A percentile compares a stretch with the other conserved stretches of the same genome.
phyloP scores from a whole-genome alignment of 2,888 invertebrate species.

The Amphiduros pacificus region DNA sequence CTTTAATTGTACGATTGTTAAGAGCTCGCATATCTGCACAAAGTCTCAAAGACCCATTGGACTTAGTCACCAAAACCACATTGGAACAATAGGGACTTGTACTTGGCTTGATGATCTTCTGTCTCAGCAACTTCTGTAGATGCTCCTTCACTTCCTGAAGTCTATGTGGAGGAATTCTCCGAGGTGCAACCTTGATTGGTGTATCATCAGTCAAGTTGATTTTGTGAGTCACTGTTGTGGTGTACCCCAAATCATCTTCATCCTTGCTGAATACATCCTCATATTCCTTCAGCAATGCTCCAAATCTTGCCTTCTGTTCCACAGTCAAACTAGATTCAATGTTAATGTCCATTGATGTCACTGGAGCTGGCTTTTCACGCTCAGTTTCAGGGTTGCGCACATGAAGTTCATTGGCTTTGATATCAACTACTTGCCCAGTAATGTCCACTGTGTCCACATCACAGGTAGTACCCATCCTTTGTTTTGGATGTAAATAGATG shows the following conservation, averaged over 20 bases:
- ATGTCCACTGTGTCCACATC: not conserved
- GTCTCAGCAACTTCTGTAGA: not conserved
- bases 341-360: not conserved
- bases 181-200: constrained; percentile 1
- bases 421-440: not conserved
- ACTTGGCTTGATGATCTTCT: not conserved
- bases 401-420: not conserved
- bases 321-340: not conserved
- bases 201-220: not conserved
- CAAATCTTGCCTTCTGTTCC: not conserved
- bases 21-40: constrained; percentile 29
- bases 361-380: not conserved
- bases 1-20: constrained; percentile 25
- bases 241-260: not conserved
- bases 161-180: not conserved
- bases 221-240: not conserved
- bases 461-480: not conserved
- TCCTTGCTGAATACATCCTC: not conserved
- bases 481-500: not conserved
- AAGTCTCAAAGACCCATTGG: constrained; percentile 20
- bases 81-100: not conserved
- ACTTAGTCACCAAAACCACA: constrained; percentile 22
- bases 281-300: not conserved
- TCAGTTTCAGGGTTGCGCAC: not conserved
- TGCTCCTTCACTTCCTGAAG: not conserved